phyloP scores from a whole-genome alignment of 1,140 invertebrate species.

The Musca domestica region DNA sequence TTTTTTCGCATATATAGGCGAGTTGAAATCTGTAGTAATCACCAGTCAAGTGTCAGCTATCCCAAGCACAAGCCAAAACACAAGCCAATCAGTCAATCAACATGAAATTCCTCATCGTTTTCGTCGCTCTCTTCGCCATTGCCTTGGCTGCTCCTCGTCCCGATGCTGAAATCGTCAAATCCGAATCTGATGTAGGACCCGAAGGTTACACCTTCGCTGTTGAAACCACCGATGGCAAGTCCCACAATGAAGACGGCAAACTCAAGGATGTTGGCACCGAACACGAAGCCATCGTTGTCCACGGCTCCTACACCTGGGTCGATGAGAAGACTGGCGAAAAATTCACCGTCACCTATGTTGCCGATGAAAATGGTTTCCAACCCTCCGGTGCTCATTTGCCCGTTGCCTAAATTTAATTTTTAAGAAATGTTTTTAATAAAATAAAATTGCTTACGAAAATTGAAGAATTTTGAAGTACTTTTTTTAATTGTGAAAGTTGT shows the following conservation, averaged over 20 bases:
- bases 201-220: conserved; percentile 32
- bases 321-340: conserved; percentile 61
- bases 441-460: too few relatives aligned
- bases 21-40: too few relatives aligned
- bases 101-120: conserved; percentile 27
- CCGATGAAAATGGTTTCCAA: conserved; percentile 68
- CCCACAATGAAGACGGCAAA: conserved; percentile 61
- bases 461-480: too few relatives aligned
- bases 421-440: too few relatives aligned
- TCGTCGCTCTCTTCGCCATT: conserved; percentile 27
- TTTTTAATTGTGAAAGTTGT: too few relatives aligned
- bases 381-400: conserved; percentile 54
- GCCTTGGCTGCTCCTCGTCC: conserved; percentile 23
- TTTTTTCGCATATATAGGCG: too few relatives aligned
- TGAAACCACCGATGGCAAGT: conserved; percentile 66
- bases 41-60: too few relatives aligned
- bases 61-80: background rate
- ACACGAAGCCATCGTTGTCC: conserved; percentile 58
- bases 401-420: conserved; percentile 15
- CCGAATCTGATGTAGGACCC: conserved; percentile 25
- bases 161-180: conserved; percentile 16
- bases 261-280: conserved; percentile 64
- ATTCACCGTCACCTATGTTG: conserved; percentile 62
- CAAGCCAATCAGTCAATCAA: conserved; percentile 39
- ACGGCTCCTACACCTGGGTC: conserved; percentile 64